A percentile compares a stretch with the other conserved stretches of the same genome.
These are phyloP conservation scores for Ardeotis arabs DNA, from an alignment of 2,113 vertebrate species.

Conservation along the genomic window DNA sequence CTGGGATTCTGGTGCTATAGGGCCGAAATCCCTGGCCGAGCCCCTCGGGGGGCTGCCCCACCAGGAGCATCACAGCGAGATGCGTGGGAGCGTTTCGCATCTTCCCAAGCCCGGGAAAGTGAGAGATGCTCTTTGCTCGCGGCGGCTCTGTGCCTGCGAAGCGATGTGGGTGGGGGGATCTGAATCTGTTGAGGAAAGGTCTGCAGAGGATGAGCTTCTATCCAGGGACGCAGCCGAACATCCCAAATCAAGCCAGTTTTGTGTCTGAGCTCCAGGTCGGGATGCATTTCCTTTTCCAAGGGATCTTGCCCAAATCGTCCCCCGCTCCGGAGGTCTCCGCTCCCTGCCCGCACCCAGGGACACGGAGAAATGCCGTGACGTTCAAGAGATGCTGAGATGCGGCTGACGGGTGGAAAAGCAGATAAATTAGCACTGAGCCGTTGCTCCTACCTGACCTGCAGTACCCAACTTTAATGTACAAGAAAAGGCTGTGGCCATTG, in stretches of 20 bases:
- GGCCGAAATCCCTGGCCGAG: neutral
- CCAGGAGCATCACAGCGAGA: fast-evolving
- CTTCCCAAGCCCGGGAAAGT: neutral
- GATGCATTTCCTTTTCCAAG: neutral
- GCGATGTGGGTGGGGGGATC: neutral
- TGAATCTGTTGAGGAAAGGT: neutral
- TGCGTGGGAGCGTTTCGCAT: neutral
- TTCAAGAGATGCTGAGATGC: neutral
- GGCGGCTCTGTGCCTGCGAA: neutral
- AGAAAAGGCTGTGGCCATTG: neutral
- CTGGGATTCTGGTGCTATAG: neutral
- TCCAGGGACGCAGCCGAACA: neutral
- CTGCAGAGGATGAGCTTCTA: neutral
- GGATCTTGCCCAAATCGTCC: neutral
- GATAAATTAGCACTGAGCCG: neutral
- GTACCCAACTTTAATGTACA: neutral
- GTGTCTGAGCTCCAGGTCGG: neutral
- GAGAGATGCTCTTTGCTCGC: neutral
- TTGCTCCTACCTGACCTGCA: neutral
- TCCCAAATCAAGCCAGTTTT: neutral
- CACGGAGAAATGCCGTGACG: fast-evolving
- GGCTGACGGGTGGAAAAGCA: neutral
- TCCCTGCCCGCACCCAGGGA: neutral
- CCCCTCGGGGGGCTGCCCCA: neutral
- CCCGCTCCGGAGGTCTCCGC: neutral